Percentiles rank a stretch among this genome's conserved stretches.
These are phyloP conservation scores for Tolmerus cingulatus DNA, from an alignment of 2,888 invertebrate species.

Conservation along the genomic window DNA sequence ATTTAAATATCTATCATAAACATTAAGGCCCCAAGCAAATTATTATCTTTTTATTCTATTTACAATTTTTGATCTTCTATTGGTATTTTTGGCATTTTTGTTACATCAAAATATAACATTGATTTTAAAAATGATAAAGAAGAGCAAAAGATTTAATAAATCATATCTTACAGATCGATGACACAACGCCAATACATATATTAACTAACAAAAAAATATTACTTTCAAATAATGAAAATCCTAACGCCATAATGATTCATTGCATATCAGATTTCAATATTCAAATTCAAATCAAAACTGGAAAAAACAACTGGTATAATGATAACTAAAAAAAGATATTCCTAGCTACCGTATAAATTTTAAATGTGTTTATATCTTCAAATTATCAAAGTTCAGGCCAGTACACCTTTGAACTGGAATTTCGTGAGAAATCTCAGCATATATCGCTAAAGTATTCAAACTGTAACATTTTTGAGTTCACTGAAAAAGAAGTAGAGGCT, in stretches of 20 bases:
- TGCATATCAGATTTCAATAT: neutral
- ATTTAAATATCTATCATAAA: no score
- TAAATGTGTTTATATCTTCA: neutral
- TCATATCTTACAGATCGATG: no score
- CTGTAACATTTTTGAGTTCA: neutral
- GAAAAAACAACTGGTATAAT: neutral
- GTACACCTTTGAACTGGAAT: neutral
- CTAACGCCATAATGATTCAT: neutral
- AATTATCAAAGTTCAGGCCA: neutral
- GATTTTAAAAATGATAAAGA: no score
- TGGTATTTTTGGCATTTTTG: no score
- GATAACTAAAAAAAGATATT: neutral
- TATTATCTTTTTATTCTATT: no score
- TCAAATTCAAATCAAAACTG: neutral
- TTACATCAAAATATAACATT: no score
- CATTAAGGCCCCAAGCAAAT: no score
- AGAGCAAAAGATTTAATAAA: no score
- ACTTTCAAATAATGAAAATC: neutral
- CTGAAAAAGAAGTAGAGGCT: neutral
- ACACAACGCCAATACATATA: neutral
- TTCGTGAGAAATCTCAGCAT: neutral
- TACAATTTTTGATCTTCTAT: no score
- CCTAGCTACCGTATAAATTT: neutral
- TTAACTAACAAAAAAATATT: neutral
- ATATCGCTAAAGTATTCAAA: neutral